These are phyloP conservation scores for Sphyrna mokarran DNA, from an alignment of 2,113 vertebrate genomes.

Conservation along the genomic window DNA sequence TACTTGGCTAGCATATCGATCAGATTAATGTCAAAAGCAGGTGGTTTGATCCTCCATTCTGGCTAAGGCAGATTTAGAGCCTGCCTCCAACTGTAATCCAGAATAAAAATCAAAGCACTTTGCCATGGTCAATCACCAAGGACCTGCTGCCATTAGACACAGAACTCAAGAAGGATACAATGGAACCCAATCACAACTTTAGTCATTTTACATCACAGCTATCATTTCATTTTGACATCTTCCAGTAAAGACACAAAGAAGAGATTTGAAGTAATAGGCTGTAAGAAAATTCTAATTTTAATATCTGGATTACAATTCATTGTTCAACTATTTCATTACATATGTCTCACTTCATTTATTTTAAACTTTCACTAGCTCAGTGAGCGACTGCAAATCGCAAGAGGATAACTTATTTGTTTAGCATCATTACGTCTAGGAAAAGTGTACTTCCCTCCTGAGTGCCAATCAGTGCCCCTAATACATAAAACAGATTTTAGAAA, in stretches of 20 bases:
- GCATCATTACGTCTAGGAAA: not conserved
- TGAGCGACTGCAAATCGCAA: not conserved
- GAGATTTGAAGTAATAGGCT: not conserved
- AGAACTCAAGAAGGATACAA: too few relatives aligned
- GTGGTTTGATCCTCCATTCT: not conserved
- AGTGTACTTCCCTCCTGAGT: not conserved
- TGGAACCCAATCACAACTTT: not conserved
- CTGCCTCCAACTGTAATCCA: too few relatives aligned
- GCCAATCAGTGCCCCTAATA: not conserved
- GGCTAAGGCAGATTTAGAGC: too few relatives aligned
- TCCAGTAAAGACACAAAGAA: not conserved
- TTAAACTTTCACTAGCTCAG: not conserved
- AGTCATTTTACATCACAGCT: not conserved
- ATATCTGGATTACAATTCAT: not conserved
- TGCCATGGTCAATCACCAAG: too few relatives aligned
- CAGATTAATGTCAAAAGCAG: not conserved
- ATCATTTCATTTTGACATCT: not conserved
- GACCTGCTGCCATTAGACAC: too few relatives aligned
- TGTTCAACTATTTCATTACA: not conserved
- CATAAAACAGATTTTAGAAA: slow-evolving; percentile 1
- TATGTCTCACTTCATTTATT: not conserved
- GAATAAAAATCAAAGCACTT: too few relatives aligned
- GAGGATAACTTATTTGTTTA: slow-evolving; percentile 17
- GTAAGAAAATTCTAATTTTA: not conserved
- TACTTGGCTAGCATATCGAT: not conserved